Conservation (phyloP, 2,797 vertebrate genomes). For the Chanos chanos region DNA sequence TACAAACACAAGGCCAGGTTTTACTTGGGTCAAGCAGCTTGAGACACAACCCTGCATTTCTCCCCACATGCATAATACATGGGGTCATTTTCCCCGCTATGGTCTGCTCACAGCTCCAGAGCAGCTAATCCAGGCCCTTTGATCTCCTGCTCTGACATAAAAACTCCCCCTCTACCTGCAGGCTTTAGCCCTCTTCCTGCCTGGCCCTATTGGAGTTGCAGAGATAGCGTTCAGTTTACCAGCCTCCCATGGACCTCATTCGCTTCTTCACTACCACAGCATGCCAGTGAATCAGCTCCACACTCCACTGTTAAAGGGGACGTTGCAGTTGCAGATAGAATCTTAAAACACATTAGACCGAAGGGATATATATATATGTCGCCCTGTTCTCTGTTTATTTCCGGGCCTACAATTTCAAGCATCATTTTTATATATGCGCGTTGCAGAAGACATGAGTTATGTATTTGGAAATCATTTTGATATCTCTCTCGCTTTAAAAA, state of each 20-base stretch:
- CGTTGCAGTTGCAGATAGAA: too few species aligned
- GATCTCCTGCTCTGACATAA: slow-evolving; percentile 54
- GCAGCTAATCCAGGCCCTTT: slow-evolving; percentile 41
- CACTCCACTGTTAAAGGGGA: background rate
- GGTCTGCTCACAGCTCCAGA: slow-evolving; percentile 30
- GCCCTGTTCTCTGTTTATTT: too few species aligned
- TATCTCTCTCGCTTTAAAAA: too few species aligned
- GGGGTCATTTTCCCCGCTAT: slow-evolving; percentile 19
- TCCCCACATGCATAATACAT: slow-evolving; percentile 38
- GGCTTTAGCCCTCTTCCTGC: slow-evolving; percentile 10
- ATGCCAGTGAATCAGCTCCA: too few species aligned
- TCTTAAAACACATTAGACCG: too few species aligned
- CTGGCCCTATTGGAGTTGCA: background rate
- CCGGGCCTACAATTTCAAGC: too few species aligned
- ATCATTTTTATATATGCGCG: too few species aligned
- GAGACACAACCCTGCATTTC: slow-evolving; percentile 15
- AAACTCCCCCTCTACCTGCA: slow-evolving; percentile 27
- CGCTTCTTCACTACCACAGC: too few species aligned
- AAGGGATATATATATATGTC: too few species aligned
- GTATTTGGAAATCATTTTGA: too few species aligned
- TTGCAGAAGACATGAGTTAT: too few species aligned
- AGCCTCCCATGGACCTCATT: too few species aligned
- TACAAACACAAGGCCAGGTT: slow-evolving; percentile 11
- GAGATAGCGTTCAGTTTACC: background rate
- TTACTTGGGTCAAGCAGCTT: slow-evolving; percentile 27